Evolutionary conservation across 1,140 invertebrate genomes (phyloP).

Genomic region (Nilaparvata lugens): DNA sequence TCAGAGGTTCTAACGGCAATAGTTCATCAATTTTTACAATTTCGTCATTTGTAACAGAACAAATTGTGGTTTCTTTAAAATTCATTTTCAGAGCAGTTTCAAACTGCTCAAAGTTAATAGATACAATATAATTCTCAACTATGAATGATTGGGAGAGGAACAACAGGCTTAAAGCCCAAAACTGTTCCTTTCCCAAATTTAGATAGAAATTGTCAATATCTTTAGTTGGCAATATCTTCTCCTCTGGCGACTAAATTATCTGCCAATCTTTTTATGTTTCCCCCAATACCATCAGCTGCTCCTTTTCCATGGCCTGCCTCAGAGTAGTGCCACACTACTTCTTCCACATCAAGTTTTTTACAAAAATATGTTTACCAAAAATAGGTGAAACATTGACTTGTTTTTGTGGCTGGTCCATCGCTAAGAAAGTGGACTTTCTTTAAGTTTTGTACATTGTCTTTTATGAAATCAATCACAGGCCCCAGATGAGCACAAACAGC

Average conservation of each 20-base stretch:
- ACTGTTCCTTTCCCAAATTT: too few relatives aligned
- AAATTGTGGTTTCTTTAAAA: slow-evolving; percentile 7
- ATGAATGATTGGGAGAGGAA: too few relatives aligned
- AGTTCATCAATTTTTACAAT: slow-evolving; percentile 7
- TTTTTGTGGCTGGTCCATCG: too few relatives aligned
- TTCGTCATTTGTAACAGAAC: slow-evolving; percentile 6
- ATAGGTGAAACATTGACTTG: too few relatives aligned
- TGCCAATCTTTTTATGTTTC: slow-evolving; percentile 21
- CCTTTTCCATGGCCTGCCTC: slow-evolving; percentile 26
- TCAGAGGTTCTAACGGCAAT: background rate
- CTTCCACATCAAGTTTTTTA: too few relatives aligned
- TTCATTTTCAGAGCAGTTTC: slow-evolving; percentile 3
- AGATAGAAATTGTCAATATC: too few relatives aligned
- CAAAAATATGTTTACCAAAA: too few relatives aligned
- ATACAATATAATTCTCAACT: too few relatives aligned
- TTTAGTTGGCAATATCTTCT: slow-evolving; percentile 20
- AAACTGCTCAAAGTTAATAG: slow-evolving; percentile 11
- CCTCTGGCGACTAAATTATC: slow-evolving; percentile 20
- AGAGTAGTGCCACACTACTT: slow-evolving; percentile 21
- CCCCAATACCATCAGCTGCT: slow-evolving; percentile 26
- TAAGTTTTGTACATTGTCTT: slow-evolving; percentile 19
- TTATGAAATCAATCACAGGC: slow-evolving; percentile 27
- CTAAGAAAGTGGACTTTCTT: slow-evolving; percentile 11
- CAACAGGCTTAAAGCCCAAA: too few relatives aligned
- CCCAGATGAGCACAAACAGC: slow-evolving; percentile 33